phyloP scores from a whole-genome alignment of 2,113 vertebrate genomes.

The Aphyosemion australe region DNA sequence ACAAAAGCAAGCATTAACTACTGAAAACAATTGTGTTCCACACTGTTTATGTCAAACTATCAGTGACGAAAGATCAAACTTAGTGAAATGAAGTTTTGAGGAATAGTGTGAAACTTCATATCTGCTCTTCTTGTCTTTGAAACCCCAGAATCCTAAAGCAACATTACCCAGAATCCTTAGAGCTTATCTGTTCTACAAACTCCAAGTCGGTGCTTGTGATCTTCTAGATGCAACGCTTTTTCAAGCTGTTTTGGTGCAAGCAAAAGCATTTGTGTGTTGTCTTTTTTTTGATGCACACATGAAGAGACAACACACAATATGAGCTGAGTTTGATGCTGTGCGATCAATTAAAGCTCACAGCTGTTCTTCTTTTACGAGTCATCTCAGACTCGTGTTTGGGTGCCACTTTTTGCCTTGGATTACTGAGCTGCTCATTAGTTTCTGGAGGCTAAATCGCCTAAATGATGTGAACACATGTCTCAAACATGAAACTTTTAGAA shows the following conservation, averaged over 20 bases:
- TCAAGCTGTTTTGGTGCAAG: not conserved
- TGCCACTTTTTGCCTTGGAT: slow-evolving; percentile 1
- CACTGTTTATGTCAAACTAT: no score
- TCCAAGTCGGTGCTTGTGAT: slow-evolving; percentile 22
- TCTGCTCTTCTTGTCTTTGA: not conserved
- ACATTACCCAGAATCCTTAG: not conserved
- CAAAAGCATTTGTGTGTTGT: slow-evolving; percentile 8
- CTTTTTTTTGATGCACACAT: slow-evolving; percentile 36
- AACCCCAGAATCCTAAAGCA: not conserved
- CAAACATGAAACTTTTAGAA: not conserved
- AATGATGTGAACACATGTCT: not conserved
- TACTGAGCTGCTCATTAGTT: slow-evolving; percentile 10
- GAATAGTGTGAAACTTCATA: not conserved
- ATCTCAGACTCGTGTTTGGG: slow-evolving; percentile 17
- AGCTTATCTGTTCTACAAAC: slow-evolving; percentile 3
- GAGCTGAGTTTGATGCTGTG: slow-evolving; percentile 36
- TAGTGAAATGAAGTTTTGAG: no score
- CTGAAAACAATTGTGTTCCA: no score
- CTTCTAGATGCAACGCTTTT: slow-evolving; percentile 18
- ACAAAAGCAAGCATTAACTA: no score
- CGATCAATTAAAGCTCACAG: slow-evolving; percentile 56
- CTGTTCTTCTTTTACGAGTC: slow-evolving; percentile 41
- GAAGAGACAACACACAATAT: slow-evolving; percentile 15
- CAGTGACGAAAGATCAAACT: no score
- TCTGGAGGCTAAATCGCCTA: slow-evolving; percentile 4